phyloP scores from a whole-genome alignment of 1,140 invertebrate species.

The Ganaspis sp. region DNA sequence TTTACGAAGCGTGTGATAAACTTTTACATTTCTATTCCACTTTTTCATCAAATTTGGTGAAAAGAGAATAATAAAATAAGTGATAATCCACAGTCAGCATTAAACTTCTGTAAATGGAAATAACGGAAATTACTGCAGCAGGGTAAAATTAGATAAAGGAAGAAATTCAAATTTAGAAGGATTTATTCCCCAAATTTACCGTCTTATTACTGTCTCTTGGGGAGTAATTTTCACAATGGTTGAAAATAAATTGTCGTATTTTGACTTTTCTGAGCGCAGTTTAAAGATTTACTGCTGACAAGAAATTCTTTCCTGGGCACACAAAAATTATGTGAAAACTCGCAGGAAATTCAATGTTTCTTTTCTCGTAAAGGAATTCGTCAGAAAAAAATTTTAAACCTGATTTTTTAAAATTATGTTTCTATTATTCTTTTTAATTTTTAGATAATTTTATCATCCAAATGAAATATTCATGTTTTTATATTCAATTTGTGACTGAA shows the following conservation, averaged over 20 bases:
- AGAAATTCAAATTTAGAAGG: constrained; percentile 10
- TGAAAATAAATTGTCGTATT: constrained; percentile 4
- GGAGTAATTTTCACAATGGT: constrained; percentile 15
- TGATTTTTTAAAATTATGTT: too few species aligned
- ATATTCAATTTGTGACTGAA: too few species aligned
- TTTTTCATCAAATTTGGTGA: background rate
- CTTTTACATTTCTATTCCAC: too few species aligned
- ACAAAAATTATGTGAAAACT: constrained; percentile 21
- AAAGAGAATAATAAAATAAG: background rate
- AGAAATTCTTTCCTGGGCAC: background rate
- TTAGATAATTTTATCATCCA: too few species aligned
- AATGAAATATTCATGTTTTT: too few species aligned
- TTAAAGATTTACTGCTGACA: constrained; percentile 17
- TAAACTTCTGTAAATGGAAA: background rate
- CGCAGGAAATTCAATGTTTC: background rate
- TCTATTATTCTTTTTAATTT: too few species aligned
- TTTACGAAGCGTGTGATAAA: too few species aligned
- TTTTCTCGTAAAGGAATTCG: too few species aligned
- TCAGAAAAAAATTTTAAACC: too few species aligned
- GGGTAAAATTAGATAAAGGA: background rate
- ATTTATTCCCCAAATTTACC: constrained; percentile 9
- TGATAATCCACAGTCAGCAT: background rate
- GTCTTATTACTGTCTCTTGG: constrained; percentile 1
- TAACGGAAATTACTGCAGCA: background rate
- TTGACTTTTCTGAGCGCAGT: constrained; percentile 13